Evolutionary conservation across 1,140 invertebrate genomes (phyloP).

Genomic region (Drosophila santomea): DNA sequence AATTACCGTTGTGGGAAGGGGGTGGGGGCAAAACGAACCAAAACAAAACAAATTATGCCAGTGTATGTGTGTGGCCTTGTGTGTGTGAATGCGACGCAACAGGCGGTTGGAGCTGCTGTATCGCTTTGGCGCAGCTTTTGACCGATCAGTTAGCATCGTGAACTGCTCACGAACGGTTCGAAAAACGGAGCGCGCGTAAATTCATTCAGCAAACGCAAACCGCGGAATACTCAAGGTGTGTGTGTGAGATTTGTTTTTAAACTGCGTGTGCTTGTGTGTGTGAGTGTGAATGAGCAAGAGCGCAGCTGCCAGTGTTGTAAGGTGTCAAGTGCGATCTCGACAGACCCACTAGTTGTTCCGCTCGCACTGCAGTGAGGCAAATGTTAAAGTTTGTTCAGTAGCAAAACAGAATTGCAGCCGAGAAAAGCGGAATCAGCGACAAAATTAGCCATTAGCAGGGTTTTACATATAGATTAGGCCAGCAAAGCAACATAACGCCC

Average conservation of each 20-base stretch:
- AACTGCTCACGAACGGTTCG: constrained; percentile 64
- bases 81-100: constrained; percentile 58
- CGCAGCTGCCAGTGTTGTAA: constrained; percentile 58
- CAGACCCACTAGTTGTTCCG: constrained; percentile 26
- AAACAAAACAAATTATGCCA: constrained; percentile 28
- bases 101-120: constrained; percentile 59
- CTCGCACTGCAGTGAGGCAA: constrained; percentile 47
- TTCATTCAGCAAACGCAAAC: constrained; percentile 9
- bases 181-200: constrained; percentile 58
- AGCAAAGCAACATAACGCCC: constrained; percentile 30
- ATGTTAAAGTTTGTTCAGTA: constrained; percentile 56
- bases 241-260: constrained; percentile 37
- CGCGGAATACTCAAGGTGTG: constrained; percentile 40
- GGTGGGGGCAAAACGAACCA: constrained; percentile 24
- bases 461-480: constrained; percentile 43
- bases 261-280: constrained; percentile 29
- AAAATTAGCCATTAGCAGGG: constrained; percentile 48
- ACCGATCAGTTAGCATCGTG: constrained; percentile 66
- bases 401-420: constrained; percentile 54
- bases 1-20: constrained; percentile 27
- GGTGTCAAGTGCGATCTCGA: constrained; percentile 39
- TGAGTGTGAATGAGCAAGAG: constrained; percentile 15
- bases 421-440: constrained; percentile 55
- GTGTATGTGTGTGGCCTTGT: background rate
- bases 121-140: constrained; percentile 6